Evolutionary conservation across 2,797 vertebrate genomes (phyloP), one percentile per base, ranked within the genome.

Genomic region (Poecilia picta): DNA sequence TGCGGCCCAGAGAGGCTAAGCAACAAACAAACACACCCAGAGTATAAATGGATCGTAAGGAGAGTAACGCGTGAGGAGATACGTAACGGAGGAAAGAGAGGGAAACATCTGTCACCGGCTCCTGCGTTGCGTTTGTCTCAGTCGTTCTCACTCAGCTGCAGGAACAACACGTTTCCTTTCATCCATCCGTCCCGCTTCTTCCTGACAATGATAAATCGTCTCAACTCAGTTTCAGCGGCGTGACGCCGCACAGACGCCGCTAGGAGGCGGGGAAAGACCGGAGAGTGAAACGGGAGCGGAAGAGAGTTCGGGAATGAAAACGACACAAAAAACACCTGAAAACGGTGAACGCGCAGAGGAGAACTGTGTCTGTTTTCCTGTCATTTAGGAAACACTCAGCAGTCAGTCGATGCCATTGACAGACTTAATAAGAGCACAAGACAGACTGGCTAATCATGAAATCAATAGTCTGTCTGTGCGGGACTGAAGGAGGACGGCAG

Each of bases 11-110:
- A 81, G 85, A 94, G 88, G 90, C 94, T 94, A 94, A 94, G 88
- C 93, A 94, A 95, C 93, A 94, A 94, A 95, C 92, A 94, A 95
- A 95, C 93, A 95, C 93, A 94, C 91, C 77, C 89, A 95, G 91
- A 94, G 87, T 92, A 94, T 85, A 89, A 95, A 95, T 86, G 88
- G 89, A 89, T 83, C 83, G 49, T 45, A 75, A 73, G 59, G 88
- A 80, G 33, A 77, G 82, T 85, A 87, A 83, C 57, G 83, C 89
- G 75, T 79, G 80, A 88, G 75, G 93, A 90, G 95, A 93, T 95
- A 94, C 94, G 95, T 93, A 87, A 93, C 91, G 91, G 85, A 90
- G 91, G 85, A 89, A 84, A 83, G 87, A 76, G 59, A n/a, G 43
- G 68, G 80, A 59, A 88, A 78, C 70, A 77, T 84, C 73, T 72